These are phyloP conservation scores for Rhincodon typus DNA, from an alignment of 2,797 vertebrate species.

Conservation along the genomic window DNA sequence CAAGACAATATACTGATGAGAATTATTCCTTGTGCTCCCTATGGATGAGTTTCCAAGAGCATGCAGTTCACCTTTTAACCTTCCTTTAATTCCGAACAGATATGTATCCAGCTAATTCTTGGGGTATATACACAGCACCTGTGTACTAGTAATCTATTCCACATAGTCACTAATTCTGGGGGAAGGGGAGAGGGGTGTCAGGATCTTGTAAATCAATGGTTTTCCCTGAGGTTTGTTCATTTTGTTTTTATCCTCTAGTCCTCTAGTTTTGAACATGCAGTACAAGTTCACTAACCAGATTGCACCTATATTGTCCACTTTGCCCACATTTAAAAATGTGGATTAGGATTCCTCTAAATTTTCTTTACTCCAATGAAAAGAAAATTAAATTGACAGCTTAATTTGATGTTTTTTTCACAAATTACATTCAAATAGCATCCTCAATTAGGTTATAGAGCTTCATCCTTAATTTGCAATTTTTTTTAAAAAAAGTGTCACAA, in stretches of 20 bases:
- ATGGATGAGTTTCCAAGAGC: background rate
- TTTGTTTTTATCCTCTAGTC: background rate
- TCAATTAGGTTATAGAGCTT: background rate
- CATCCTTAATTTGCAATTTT: too few relatives aligned
- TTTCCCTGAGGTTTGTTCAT: background rate
- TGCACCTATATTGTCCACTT: background rate
- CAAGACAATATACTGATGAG: background rate
- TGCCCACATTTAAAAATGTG: background rate
- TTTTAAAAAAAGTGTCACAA: background rate
- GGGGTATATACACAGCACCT: background rate
- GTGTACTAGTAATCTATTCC: background rate
- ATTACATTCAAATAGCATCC: background rate
- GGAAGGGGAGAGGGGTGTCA: background rate
- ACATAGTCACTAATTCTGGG: background rate
- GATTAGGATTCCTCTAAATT: background rate
- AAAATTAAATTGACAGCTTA: background rate
- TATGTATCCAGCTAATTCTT: background rate
- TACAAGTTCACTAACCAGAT: background rate
- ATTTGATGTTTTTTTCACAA: background rate
- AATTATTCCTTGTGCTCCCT: background rate
- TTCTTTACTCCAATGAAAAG: background rate
- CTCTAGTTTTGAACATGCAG: background rate
- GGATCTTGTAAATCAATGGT: background rate
- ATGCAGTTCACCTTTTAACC: background rate
- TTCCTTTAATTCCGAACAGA: background rate